Conservation (phyloP, 2,888 invertebrate species). For the Patella caerulea region DNA sequence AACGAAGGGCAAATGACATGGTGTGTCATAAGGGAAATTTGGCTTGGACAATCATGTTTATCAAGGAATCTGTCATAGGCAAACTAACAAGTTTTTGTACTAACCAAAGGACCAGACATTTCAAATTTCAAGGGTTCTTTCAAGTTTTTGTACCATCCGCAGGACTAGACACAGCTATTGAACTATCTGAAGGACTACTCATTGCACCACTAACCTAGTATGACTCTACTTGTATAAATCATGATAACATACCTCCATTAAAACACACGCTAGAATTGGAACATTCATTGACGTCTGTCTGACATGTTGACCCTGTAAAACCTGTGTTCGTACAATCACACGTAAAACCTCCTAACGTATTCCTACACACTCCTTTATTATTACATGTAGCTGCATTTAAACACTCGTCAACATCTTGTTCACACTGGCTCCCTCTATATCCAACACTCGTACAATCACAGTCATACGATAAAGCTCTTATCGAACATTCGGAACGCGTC, state of each 20-base stretch:
- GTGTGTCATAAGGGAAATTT: too few species aligned
- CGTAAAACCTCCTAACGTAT: constrained; percentile 47
- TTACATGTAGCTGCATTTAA: constrained; percentile 37
- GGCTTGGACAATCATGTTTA: too few species aligned
- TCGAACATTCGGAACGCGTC: constrained; percentile 43
- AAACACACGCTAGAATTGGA: constrained; percentile 47
- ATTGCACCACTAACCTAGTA: background rate
- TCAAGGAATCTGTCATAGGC: too few species aligned
- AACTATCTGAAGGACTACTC: too few species aligned
- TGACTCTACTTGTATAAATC: too few species aligned
- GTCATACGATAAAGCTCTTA: constrained; percentile 38
- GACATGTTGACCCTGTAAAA: constrained; percentile 53
- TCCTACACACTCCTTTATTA: constrained; percentile 53
- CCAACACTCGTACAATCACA: constrained; percentile 58
- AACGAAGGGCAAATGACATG: too few species aligned
- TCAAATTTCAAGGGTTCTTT: background rate
- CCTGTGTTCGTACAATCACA: constrained; percentile 59
- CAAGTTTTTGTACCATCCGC: too few species aligned
- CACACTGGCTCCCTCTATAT: constrained; percentile 48
- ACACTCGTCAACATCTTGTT: constrained; percentile 55
- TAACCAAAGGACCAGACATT: background rate
- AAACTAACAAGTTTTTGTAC: background rate
- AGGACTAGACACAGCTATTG: too few species aligned
- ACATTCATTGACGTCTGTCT: constrained; percentile 58
- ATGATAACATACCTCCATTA: constrained; percentile 61